These are phyloP conservation scores for Anniella stebbinsi DNA, from an alignment of 2,797 vertebrate genomes.

Conservation along the genomic window DNA sequence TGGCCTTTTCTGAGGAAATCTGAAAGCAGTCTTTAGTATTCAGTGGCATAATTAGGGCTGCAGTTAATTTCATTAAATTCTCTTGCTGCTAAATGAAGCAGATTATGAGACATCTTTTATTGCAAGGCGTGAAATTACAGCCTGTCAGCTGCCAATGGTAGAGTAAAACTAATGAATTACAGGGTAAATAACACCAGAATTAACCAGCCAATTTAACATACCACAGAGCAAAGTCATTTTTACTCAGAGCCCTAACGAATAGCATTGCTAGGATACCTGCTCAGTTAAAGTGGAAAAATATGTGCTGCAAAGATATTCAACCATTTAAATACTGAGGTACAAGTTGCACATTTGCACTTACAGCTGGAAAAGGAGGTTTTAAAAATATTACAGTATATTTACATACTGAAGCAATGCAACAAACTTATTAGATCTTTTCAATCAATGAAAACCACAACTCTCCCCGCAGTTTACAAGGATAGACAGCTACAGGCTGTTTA, in stretches of 20 bases:
- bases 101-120: slow-evolving; percentile 99
- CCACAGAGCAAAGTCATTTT: slow-evolving; percentile 86
- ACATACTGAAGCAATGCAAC: not conserved
- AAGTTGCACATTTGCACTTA: not conserved
- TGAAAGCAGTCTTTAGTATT: slow-evolving; percentile 98
- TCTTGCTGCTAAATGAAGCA: slow-evolving; percentile 99
- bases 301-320: not conserved
- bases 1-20: slow-evolving; percentile 91
- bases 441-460: not conserved
- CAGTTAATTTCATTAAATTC: slow-evolving; percentile 99
- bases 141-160: slow-evolving; percentile 96
- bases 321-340: not conserved
- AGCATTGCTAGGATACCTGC: slow-evolving; percentile 46
- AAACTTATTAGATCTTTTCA: not conserved
- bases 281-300: slow-evolving; percentile 36
- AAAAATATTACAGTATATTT: not conserved
- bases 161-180: slow-evolving; percentile 97
- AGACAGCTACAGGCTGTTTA: not conserved
- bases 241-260: slow-evolving; percentile 69
- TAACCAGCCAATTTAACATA: slow-evolving; percentile 95
- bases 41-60: slow-evolving; percentile 98
- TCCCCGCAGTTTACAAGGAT: not conserved
- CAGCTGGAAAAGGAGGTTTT: not conserved
- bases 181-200: slow-evolving; percentile 99
- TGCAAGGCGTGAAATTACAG: slow-evolving; percentile 99